Conservation (phyloP, 92 coral and sea anemone genomes). For the Plumapathes pennacea region DNA sequence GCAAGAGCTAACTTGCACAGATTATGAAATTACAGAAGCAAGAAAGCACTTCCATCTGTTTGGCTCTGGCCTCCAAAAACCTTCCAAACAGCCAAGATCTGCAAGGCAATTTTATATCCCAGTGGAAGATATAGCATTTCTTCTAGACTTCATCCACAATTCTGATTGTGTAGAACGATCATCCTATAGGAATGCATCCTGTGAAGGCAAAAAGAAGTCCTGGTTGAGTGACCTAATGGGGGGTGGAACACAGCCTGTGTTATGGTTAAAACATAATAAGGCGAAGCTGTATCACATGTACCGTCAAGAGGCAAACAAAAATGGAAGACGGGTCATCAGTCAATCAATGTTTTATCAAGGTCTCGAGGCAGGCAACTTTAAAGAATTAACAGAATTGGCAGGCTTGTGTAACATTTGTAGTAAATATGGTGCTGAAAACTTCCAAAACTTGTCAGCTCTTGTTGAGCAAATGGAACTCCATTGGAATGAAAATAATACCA, state of each 20-base stretch:
- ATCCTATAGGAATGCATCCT: slow-evolving; percentile 32
- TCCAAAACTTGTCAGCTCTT: slow-evolving; percentile 2
- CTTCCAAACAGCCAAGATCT: no score
- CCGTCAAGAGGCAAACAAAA: slow-evolving; percentile 5
- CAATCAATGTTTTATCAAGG: slow-evolving; percentile 16
- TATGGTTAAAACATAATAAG: slow-evolving; percentile 30
- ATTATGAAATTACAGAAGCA: no score
- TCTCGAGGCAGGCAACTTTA: slow-evolving; percentile 15
- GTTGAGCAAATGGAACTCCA: no score
- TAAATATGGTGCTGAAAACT: slow-evolving; percentile 34
- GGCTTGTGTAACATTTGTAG: slow-evolving; percentile 47
- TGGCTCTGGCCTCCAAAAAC: no score
- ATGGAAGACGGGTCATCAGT: slow-evolving; percentile 22
- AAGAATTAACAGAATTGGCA: slow-evolving; percentile 34
- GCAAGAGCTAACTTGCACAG: no score
- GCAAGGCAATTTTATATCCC: no score
- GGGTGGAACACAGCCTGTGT: slow-evolving; percentile 35
- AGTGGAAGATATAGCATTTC: slow-evolving; percentile 35
- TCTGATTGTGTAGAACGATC: slow-evolving; percentile 31
- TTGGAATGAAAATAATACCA: no score
- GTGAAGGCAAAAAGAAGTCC: slow-evolving; percentile 25
- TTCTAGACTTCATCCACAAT: slow-evolving; percentile 42
- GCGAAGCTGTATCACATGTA: slow-evolving; percentile 17
- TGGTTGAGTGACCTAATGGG: slow-evolving; percentile 47
- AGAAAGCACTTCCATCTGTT: no score